Evolutionary conservation across 2,113 vertebrate species (phyloP).

Genomic region (Emydura subglobosa): DNA sequence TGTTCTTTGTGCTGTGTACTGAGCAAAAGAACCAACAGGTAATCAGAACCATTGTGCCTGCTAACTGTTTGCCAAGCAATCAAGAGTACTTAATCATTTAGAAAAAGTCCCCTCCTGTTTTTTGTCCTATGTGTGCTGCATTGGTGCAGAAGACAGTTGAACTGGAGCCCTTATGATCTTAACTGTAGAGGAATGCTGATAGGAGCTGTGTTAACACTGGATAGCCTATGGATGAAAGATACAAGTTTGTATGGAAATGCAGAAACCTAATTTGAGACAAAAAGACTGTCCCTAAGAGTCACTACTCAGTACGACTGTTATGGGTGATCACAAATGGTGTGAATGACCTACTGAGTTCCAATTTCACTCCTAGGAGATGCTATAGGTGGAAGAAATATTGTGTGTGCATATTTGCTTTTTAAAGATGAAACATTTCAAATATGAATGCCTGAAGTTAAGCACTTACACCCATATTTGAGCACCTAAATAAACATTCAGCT

Average conservation of each 20-base stretch:
- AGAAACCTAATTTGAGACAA: background rate
- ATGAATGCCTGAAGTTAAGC: accelerated
- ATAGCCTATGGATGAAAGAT: background rate
- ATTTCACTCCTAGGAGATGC: background rate
- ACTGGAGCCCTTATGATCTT: background rate
- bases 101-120: background rate
- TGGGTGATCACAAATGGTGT: background rate
- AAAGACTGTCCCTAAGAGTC: background rate
- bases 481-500: background rate
- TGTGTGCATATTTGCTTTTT: background rate
- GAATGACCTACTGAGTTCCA: background rate
- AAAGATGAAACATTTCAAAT: background rate
- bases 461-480: background rate
- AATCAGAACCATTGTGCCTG: background rate
- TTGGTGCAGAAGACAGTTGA: background rate
- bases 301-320: background rate
- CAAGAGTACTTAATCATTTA: background rate
- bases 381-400: background rate
- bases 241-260: background rate
- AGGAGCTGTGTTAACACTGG: background rate
- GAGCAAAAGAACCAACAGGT: background rate
- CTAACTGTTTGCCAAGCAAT: background rate
- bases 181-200: background rate
- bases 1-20: background rate
- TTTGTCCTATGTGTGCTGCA: background rate